Evolutionary conservation across 2,888 invertebrate species (phyloP), one percentile per base, ranked within the genome.

Genomic region (Euplagia quadripunctaria): DNA sequence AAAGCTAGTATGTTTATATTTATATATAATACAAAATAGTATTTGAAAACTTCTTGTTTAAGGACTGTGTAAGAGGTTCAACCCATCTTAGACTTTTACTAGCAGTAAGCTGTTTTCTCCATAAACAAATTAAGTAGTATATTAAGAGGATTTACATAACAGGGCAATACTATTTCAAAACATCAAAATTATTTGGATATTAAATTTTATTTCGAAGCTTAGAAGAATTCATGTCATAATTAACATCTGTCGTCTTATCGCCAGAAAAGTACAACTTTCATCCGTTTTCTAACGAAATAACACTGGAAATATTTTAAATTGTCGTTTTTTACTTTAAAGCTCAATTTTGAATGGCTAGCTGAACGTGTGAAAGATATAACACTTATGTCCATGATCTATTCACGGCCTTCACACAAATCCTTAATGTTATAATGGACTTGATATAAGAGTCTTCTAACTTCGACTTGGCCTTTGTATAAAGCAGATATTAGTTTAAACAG

Each of bases 401-500:
- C 1, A 11, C 43, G 20, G 11, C 5, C 12, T 20, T 58, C 5
- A 12, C 20, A 58, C 20, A 58, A 58, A 12, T 20, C 12, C 12
- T 20, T 4, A 58, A 41, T 42, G 17, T 42, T 17, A 64, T 17
- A 64, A 12, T 46, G 43, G 43, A 42, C 41, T 42, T 64, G 17
- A 63, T 9, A 46, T 46, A 64, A 64, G 16, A 42, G 8, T 58
- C 41, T 42, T 64, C 1, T 0, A 17, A 1, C 17, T 16, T 63
- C 6, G 6, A 14, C 2, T 64, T 42, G 16, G 9, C 64, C 71
- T 71, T 66, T 42, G 43, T 8, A 31, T 6, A 67, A 75, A 49
- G 41, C 49, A 51, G 17, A 41, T 67, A 20, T 72, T 61, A 55
- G 64, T 68, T 71, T 70, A 64, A 78, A 66, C 55, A 73, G 31